These are phyloP conservation scores for Zygogramma bicolorata DNA, from an alignment of 2,888 invertebrate species.

Conservation along the genomic window DNA sequence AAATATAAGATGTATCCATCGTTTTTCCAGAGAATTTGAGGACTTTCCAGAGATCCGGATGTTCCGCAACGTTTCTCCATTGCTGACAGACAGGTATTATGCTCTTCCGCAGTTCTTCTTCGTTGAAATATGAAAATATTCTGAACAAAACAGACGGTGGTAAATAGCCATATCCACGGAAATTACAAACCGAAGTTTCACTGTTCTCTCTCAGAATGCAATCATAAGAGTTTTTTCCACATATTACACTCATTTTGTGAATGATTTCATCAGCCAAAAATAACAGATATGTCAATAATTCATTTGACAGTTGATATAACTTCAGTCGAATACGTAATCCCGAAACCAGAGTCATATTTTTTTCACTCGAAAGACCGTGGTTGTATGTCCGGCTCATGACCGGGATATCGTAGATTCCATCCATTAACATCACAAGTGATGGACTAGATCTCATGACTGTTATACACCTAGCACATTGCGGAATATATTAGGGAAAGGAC, in stretches of 20 bases:
- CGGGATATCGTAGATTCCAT: too few relatives aligned
- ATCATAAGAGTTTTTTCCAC: background rate
- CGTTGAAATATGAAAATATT: constrained; percentile 38
- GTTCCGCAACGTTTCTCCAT: constrained; percentile 38
- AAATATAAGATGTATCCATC: constrained; percentile 27
- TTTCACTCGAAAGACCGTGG: too few relatives aligned
- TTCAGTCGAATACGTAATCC: too few relatives aligned
- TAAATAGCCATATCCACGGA: constrained; percentile 28
- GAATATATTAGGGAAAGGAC: too few relatives aligned
- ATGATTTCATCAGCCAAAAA: background rate
- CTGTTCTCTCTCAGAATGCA: background rate
- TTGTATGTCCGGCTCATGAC: too few relatives aligned
- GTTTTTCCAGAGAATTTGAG: constrained; percentile 30
- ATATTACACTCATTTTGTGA: background rate
- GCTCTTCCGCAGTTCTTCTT: constrained; percentile 33
- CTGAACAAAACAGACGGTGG: constrained; percentile 29
- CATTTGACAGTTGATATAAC: background rate
- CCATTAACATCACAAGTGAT: too few relatives aligned
- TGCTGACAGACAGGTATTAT: constrained; percentile 42
- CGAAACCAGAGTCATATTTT: too few relatives aligned
- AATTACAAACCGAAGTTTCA: background rate
- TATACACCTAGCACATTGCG: too few relatives aligned
- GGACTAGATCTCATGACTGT: too few relatives aligned
- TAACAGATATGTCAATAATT: background rate
- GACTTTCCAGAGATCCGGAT: constrained; percentile 37